A percentile compares a stretch with the other conserved stretches of the same genome.
phyloP scores from a whole-genome alignment of 2,888 invertebrate genomes.

The Drosophila mettleri region DNA sequence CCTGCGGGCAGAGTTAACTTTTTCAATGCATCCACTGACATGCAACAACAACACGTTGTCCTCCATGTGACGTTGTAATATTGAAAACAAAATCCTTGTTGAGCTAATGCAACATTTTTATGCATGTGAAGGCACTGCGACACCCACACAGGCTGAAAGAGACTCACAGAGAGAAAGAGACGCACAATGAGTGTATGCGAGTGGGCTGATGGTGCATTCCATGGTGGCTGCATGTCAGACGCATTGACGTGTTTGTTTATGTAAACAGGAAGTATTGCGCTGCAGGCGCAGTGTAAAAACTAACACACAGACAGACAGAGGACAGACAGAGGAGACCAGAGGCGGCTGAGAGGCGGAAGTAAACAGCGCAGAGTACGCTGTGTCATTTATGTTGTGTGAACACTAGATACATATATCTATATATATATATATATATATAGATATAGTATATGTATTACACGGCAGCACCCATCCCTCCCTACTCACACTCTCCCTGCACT shows the following conservation, averaged over 20 bases:
- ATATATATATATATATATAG: constrained; percentile 6
- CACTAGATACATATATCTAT: constrained; percentile 2
- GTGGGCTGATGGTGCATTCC: not conserved
- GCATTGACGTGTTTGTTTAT: constrained; percentile 76
- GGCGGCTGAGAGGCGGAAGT: constrained; percentile 47
- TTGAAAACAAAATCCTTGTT: constrained; percentile 72
- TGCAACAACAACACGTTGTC: constrained; percentile 16
- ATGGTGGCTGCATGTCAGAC: constrained; percentile 56
- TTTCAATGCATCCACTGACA: constrained; percentile 24
- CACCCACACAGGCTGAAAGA: constrained; percentile 1
- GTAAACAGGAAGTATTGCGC: constrained; percentile 77
- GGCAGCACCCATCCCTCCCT: not conserved
- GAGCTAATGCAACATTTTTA: constrained; percentile 69
- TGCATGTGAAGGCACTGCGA: constrained; percentile 29
- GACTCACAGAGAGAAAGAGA: not conserved
- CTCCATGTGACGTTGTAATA: constrained; percentile 47
- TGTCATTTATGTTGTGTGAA: constrained; percentile 20
- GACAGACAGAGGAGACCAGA: not conserved
- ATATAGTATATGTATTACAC: not conserved
- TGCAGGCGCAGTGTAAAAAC: constrained; percentile 63
- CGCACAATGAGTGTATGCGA: not conserved
- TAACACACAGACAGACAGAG: constrained; percentile 27
- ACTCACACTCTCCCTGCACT: constrained; percentile 5
- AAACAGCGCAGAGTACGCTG: constrained; percentile 41
- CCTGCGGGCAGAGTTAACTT: constrained; percentile 41